Evolutionary conservation across 2,888 invertebrate species (phyloP).

Genomic region (Caenorhabditis becei): DNA sequence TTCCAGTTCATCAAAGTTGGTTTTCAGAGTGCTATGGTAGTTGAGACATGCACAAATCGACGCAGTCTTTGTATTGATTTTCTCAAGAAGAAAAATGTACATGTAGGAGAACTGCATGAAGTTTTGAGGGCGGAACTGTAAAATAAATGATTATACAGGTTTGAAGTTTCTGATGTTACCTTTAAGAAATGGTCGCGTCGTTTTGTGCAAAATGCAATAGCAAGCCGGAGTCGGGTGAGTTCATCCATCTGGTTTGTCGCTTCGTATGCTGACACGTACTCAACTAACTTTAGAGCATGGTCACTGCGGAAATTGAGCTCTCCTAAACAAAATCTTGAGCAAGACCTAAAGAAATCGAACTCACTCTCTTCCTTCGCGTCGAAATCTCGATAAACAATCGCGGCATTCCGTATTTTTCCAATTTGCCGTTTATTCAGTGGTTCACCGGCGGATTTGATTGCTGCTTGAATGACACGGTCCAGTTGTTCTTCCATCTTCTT

Average conservation of each 20-base stretch:
- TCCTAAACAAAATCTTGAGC: constrained; percentile 8
- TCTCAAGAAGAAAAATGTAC: constrained; percentile 49
- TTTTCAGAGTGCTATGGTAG: constrained; percentile 4
- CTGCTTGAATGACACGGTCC: constrained; percentile 17
- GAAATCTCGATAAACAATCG: constrained; percentile 31
- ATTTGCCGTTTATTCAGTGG: constrained; percentile 42
- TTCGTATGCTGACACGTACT: constrained; percentile 44
- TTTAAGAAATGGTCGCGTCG: constrained; percentile 31
- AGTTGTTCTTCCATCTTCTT: constrained; percentile 28
- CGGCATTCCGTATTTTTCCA: constrained; percentile 37
- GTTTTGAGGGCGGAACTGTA: constrained; percentile 30
- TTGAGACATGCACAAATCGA: constrained; percentile 45
- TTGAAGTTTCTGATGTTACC: constrained; percentile 1
- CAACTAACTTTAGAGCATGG: constrained; percentile 16
- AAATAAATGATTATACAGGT: neutral
- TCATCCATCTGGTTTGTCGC: constrained; percentile 41
- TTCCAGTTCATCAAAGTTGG: constrained; percentile 33
- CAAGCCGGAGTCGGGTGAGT: constrained; percentile 16
- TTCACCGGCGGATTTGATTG: constrained; percentile 41
- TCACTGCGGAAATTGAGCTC: constrained; percentile 20
- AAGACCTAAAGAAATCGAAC: neutral
- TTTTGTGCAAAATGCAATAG: constrained; percentile 49
- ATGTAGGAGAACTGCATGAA: constrained; percentile 57
- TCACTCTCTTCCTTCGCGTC: constrained; percentile 21
- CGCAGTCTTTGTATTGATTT: constrained; percentile 31